Conservation (phyloP, 2,888 invertebrate genomes). For the Drosophila crucigera region DNA sequence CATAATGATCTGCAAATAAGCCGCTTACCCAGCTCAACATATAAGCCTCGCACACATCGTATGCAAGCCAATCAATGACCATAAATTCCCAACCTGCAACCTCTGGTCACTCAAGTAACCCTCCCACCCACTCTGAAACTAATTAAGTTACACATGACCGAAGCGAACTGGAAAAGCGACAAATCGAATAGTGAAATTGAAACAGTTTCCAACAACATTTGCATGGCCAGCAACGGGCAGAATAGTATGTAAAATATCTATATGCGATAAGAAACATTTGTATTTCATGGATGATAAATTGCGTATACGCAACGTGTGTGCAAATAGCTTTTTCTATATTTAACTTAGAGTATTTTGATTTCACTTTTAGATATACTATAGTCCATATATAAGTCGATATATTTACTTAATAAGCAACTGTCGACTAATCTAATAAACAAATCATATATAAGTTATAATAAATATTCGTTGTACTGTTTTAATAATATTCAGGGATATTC, state of each 20-base stretch:
- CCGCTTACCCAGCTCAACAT: slow-evolving; percentile 39
- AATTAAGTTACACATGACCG: slow-evolving; percentile 66
- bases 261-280: slow-evolving; percentile 1
- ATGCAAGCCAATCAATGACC: slow-evolving; percentile 45
- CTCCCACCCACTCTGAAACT: slow-evolving; percentile 62
- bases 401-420: neutral
- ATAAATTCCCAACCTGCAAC: slow-evolving; percentile 34
- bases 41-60: slow-evolving; percentile 13
- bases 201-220: slow-evolving; percentile 35
- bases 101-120: neutral
- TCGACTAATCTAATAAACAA: neutral
- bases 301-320: slow-evolving; percentile 47
- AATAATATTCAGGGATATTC: slow-evolving; percentile 8
- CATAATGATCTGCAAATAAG: slow-evolving; percentile 62
- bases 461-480: neutral
- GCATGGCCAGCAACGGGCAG: neutral
- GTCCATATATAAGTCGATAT: neutral
- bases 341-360: neutral
- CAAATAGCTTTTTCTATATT: neutral
- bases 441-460: neutral
- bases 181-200: slow-evolving; percentile 53
- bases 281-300: slow-evolving; percentile 13
- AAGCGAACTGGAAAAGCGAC: slow-evolving; percentile 40
- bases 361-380: neutral
- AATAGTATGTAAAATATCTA: slow-evolving; percentile 1